Evolutionary conservation across 2,113 vertebrate species (phyloP), one percentile per base, ranked within the genome.

Genomic region (Isichthys henryi): DNA sequence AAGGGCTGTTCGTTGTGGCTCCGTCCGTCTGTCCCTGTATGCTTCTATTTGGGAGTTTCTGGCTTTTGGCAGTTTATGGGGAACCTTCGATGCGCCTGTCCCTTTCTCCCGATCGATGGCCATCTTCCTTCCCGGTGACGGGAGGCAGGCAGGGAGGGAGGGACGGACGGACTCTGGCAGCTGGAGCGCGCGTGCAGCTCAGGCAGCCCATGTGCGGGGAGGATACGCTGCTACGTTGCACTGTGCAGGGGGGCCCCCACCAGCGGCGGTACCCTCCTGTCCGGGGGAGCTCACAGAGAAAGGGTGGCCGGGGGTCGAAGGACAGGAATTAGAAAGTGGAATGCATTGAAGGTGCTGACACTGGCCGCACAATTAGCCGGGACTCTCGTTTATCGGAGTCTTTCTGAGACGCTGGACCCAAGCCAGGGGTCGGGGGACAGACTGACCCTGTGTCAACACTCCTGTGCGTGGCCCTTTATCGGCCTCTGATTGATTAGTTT

Each of bases 401-500:
- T 95, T 96, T 96, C 93, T 94, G 91, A 93, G 92, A 93, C 93
- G 90, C 92, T 94, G 93, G 94, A 93, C 91, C 92, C 92, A 88
- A 92, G 92, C 90, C 88, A 39, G 62, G 93, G 96, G 96, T 96
- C 96, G 96, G 90, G 94, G 95, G 96, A 93, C 94, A 92, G 94
- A 53, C 92, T 96, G 96, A 96, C 96, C 96, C 94, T 90, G 94
- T 94, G 95, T 96, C 95, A 95, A 94, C 95, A 94, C 94, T 94
- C 92, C 95, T 92, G 95, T 94, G 94, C 95, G 94, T 94, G 94
- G 95, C 93, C 95, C 94, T 96, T 96, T 96, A 96, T 96, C 94
- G 94, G 91, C 90, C 93, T 90, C 95, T 96, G 95, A 96, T 96
- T 96, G 96, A 96, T 96, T 96, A 96, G 95, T 94, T 94, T 93